Base-by-base conservation (phyloP, 2,797 vertebrate species). In the Anableps anableps region DNA sequence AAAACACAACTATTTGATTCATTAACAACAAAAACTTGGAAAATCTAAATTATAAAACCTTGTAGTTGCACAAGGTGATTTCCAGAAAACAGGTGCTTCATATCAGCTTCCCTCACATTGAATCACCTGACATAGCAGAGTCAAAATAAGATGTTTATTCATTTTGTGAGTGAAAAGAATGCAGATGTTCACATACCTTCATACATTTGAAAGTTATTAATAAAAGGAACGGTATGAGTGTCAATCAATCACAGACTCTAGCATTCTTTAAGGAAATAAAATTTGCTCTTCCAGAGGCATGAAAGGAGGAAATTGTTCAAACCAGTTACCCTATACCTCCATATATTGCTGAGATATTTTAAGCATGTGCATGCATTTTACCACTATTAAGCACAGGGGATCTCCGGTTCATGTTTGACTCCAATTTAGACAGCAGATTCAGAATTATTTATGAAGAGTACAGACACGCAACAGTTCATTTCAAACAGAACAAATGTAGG, bases 381-480 rank as follows among this genome's bases (percentile, higher is more conserved):
- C 58, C 81, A 55, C 62, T 70, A 72, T 80, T 79, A 71, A 77
- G 72, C 41, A 79, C 74, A 86, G 88, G 90, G 86, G 77, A 92
- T 90, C 88, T 84, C 81, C 85, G 41, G n/a, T 64, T 86, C 78
- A 83, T 85, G 75, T 82, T 83, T 80, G 21, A 84, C 45, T 87
- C 53, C 36, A 85, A 75, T 87, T 91, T 80, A 83, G 75, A 75
- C 75, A 88, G 79, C 78, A 79, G 77, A 85, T 86, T 80, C 76
- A 89, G 77, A 85, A 82, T 84, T 68, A 86, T 92, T 85, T 86
- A 83, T 75, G 41, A 88, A 78, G 82, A 82, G 58, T 85, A 79
- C 48, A 88, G 87, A 86, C 74, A 78, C 82, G 77, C 86, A 85
- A 83, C 72, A 80, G 80, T 83, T 68, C 72, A 79, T 90, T 84